Evolutionary conservation across 2,888 invertebrate species (phyloP).

Genomic region (Tetragonula carbonaria): DNA sequence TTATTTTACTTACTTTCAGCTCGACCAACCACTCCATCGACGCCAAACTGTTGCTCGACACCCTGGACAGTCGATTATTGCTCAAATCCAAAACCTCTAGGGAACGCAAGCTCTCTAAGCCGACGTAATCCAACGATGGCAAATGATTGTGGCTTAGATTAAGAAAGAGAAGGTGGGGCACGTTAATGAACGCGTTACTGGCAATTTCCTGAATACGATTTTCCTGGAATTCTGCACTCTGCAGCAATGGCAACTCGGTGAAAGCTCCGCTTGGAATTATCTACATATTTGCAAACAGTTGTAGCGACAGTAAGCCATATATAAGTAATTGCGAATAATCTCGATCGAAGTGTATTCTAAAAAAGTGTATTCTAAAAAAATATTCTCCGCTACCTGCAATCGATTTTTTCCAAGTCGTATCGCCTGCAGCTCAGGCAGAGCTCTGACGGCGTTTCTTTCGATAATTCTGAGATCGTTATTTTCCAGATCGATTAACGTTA

Average conservation of each 20-base stretch:
- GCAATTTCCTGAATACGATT: conserved; percentile 91
- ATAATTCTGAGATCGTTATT: conserved; percentile 92
- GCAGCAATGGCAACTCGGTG: conserved; percentile 90
- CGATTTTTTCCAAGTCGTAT: conserved; percentile 89
- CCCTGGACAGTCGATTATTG: conserved; percentile 89
- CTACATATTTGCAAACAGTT: conserved; percentile 54
- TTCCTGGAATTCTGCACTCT: conserved; percentile 91
- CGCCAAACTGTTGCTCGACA: conserved; percentile 88
- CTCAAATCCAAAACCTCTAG: conserved; percentile 94
- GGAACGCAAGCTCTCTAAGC: conserved; percentile 89
- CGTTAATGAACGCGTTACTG: conserved; percentile 90
- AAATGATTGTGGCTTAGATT: conserved; percentile 94
- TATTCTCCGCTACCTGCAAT: conserved; percentile 85
- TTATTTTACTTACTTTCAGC: conserved; percentile 85
- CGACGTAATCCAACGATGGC: conserved; percentile 90
- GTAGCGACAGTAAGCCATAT: not conserved
- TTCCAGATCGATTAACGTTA: conserved; percentile 91
- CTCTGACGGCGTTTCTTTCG: conserved; percentile 89
- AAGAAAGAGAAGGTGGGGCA: conserved; percentile 91
- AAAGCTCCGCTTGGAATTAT: conserved; percentile 90
- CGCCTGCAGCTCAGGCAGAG: conserved; percentile 89
- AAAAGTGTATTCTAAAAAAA: too few relatives aligned
- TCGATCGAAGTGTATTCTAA: not conserved
- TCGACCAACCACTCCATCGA: conserved; percentile 95
- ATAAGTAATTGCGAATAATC: not conserved